Conservation (phyloP, 2,888 invertebrate species). For the Ormia ochracea region DNA sequence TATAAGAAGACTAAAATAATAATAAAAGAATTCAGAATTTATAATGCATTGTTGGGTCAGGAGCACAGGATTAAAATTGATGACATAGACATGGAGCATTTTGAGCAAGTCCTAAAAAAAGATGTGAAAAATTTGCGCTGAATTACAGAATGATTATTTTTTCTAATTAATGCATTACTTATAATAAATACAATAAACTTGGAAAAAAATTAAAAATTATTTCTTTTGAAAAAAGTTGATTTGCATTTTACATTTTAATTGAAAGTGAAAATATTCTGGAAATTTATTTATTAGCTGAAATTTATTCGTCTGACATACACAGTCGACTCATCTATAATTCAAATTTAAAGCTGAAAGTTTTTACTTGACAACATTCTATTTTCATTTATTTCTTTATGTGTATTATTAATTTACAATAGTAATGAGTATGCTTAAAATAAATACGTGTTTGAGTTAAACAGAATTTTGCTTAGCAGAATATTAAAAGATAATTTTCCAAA, state of each 20-base stretch:
- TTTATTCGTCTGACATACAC: no score
- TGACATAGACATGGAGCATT: slow-evolving; percentile 20
- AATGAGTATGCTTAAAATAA: slow-evolving; percentile 10
- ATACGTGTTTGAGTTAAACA: background rate
- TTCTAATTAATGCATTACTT: no score
- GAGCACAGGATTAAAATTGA: background rate
- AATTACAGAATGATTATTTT: background rate
- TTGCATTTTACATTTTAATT: no score
- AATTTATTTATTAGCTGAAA: no score
- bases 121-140: background rate
- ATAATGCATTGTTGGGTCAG: slow-evolving; percentile 13
- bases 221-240: no score
- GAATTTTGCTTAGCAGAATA: slow-evolving; percentile 26
- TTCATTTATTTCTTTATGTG: slow-evolving; percentile 15
- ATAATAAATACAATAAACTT: no score
- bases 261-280: no score
- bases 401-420: slow-evolving; percentile 7
- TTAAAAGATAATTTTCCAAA: slow-evolving; percentile 9
- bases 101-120: background rate
- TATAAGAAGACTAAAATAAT: slow-evolving; percentile 18
- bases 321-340: no score
- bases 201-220: no score
- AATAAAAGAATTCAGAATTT: slow-evolving; percentile 26
- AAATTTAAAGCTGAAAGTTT: background rate
- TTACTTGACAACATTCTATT: slow-evolving; percentile 47